Evolutionary conservation across 2,797 vertebrate genomes (phyloP).

Genomic region (Megaceryle alcyon): DNA sequence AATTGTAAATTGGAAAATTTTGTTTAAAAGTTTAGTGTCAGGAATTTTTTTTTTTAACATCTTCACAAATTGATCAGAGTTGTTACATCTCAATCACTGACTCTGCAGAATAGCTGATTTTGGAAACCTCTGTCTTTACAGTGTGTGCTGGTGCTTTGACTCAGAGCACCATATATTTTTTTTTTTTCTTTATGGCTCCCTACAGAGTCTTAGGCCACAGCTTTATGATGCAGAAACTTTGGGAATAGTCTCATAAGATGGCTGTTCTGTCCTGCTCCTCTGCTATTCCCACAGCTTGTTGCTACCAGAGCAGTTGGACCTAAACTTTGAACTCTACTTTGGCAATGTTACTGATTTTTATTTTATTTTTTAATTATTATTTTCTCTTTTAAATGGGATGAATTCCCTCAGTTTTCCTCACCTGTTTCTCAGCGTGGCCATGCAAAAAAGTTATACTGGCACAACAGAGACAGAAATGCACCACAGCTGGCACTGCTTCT

Average conservation of each 20-base stretch:
- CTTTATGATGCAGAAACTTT: neutral
- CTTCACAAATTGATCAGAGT: neutral
- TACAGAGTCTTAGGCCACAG: neutral
- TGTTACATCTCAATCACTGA: neutral
- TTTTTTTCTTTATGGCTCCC: neutral
- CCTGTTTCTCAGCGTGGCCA: neutral
- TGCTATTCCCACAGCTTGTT: neutral
- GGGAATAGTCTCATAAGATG: neutral
- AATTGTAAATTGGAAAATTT: neutral
- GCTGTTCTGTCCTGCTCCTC: neutral
- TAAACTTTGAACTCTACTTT: slow-evolving; percentile 30
- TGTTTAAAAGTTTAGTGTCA: neutral
- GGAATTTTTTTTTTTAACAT: neutral
- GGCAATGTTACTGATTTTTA: neutral
- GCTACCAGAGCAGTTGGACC: neutral
- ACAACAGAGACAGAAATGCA: neutral
- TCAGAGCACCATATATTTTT: neutral
- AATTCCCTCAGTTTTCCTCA: neutral
- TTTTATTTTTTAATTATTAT: too few species aligned
- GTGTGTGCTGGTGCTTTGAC: neutral
- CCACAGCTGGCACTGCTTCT: neutral
- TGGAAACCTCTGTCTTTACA: neutral
- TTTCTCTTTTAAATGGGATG: too few species aligned
- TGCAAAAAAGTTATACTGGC: neutral
- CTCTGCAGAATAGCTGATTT: neutral